Percentiles rank a stretch among this genome's conserved stretches.
Evolutionary conservation across 1,140 invertebrate genomes (phyloP).

Genomic region (Hycleus phaleratus): DNA sequence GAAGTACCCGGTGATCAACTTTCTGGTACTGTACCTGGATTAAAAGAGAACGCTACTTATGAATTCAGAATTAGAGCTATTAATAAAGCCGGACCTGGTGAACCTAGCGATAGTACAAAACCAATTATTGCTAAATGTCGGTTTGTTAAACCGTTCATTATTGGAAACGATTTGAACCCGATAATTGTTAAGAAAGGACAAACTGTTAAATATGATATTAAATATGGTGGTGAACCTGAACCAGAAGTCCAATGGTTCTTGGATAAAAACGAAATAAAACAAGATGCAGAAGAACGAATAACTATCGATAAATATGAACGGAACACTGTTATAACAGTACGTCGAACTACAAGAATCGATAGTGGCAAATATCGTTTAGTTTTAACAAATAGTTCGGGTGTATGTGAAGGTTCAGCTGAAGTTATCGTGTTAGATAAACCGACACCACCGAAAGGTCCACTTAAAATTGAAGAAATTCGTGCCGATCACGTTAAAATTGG

Average conservation of each 20-base stretch:
- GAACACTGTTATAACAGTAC: constrained; percentile 85
- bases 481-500: constrained; percentile 87
- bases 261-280: constrained; percentile 62
- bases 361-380: constrained; percentile 85
- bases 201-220: constrained; percentile 86
- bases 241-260: constrained; percentile 79
- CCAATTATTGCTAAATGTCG: constrained; percentile 92
- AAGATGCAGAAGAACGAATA: constrained; percentile 59
- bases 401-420: constrained; percentile 73
- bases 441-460: constrained; percentile 71
- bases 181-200: constrained; percentile 92
- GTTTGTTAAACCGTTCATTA: constrained; percentile 89
- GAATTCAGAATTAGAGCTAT: constrained; percentile 94
- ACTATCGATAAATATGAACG: constrained; percentile 85
- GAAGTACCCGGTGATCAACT: constrained; percentile 70
- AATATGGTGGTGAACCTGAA: constrained; percentile 90
- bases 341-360: constrained; percentile 76
- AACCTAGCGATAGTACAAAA: constrained; percentile 90
- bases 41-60: constrained; percentile 93
- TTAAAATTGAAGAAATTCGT: constrained; percentile 80
- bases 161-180: constrained; percentile 76
- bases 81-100: constrained; percentile 92
- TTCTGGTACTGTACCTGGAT: constrained; percentile 71
- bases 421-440: constrained; percentile 90
- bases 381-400: constrained; percentile 76